Percentiles rank a stretch among this genome's conserved stretches.
Evolutionary conservation across 2,113 vertebrate genomes (phyloP).

Genomic region (Ailuropoda melanoleuca): DNA sequence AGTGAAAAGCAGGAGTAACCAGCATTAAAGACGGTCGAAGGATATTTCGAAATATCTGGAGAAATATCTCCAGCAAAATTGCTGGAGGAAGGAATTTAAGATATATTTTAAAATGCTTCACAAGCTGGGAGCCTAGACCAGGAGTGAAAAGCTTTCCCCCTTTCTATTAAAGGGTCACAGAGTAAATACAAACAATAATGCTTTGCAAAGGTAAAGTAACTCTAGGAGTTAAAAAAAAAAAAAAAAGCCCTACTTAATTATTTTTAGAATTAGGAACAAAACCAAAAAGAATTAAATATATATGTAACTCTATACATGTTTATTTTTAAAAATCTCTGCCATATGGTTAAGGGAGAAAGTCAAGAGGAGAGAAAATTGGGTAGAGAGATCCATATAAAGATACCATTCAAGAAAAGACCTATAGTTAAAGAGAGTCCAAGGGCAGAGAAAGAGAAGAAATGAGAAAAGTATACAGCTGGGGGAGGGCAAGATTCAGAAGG

Average conservation of each 20-base stretch:
- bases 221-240: background rate
- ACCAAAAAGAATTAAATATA: background rate
- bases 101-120: background rate
- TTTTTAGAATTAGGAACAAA: conserved; percentile 7
- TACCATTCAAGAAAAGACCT: background rate
- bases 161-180: background rate
- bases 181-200: background rate
- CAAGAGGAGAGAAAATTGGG: background rate
- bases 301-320: background rate
- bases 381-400: background rate
- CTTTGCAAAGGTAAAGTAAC: background rate
- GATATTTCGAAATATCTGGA: background rate
- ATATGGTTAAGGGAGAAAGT: background rate
- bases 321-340: background rate
- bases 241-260: background rate
- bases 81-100: background rate
- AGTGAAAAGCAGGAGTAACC: conserved; percentile 23
- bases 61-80: background rate
- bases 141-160: background rate
- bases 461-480: background rate
- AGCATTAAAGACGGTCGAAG: conserved; percentile 18
- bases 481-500: background rate
- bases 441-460: background rate
- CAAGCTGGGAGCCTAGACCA: background rate
- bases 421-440: background rate